phyloP scores from a whole-genome alignment of 30 jellyfish, hydroid and myxozoan species.

The Morbakka virulenta region DNA sequence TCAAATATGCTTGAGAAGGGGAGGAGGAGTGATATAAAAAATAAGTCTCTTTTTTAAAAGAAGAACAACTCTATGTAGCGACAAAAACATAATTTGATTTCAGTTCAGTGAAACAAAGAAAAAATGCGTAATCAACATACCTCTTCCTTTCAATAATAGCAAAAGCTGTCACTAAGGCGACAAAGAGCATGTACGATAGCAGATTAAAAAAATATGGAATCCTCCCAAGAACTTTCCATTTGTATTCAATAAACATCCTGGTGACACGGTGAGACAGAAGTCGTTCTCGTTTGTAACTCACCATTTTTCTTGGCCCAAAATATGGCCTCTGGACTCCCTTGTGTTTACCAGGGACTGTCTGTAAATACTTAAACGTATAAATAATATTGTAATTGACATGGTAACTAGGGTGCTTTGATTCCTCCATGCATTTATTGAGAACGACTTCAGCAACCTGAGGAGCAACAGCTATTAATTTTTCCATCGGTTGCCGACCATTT shows the following conservation, averaged over 20 bases:
- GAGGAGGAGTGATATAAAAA: too few relatives aligned
- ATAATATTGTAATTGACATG: slow-evolving; percentile 51
- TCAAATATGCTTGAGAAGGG: too few relatives aligned
- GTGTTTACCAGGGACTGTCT: slow-evolving; percentile 33
- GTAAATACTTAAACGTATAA: slow-evolving; percentile 67
- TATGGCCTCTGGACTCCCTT: background rate
- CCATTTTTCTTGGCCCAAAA: slow-evolving; percentile 81
- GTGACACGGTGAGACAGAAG: slow-evolving; percentile 73
- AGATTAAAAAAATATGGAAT: slow-evolving; percentile 52
- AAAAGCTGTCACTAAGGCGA: slow-evolving; percentile 68
- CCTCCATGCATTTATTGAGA: slow-evolving; percentile 53
- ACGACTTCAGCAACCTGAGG: slow-evolving; percentile 87
- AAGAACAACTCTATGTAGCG: too few relatives aligned
- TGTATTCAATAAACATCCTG: slow-evolving; percentile 54
- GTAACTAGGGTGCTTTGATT: slow-evolving; percentile 47
- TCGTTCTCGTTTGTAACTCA: slow-evolving; percentile 50
- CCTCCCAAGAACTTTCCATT: slow-evolving; percentile 81
- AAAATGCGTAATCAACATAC: slow-evolving; percentile 17
- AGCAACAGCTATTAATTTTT: slow-evolving; percentile 67
- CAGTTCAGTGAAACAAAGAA: background rate
- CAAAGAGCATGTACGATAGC: slow-evolving; percentile 41
- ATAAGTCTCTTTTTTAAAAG: too few relatives aligned
- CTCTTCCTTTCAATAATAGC: slow-evolving; percentile 71
- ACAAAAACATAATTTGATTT: background rate
- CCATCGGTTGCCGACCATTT: slow-evolving; percentile 82